Evolutionary conservation across 1,140 invertebrate species (phyloP).

Genomic region (Ephestia elutella): DNA sequence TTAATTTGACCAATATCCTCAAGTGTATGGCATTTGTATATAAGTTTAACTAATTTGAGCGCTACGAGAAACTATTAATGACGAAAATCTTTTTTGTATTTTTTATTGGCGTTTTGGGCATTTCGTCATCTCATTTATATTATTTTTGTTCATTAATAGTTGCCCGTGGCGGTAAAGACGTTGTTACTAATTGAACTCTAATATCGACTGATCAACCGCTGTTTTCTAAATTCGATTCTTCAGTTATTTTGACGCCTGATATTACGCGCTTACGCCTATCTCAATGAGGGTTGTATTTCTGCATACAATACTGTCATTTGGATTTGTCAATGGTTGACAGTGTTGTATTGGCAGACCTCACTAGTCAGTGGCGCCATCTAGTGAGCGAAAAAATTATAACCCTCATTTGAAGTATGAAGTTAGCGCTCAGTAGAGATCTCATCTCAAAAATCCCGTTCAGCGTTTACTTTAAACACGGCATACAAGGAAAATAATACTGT

Average conservation of each 20-base stretch:
- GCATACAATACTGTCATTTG: too few relatives aligned
- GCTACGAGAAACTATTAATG: neutral
- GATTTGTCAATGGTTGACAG: too few relatives aligned
- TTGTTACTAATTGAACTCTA: slow-evolving; percentile 26
- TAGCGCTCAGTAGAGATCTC: neutral
- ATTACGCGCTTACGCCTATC: neutral
- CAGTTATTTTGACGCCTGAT: slow-evolving; percentile 25
- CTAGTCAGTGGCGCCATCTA: too few relatives aligned
- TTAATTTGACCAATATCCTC: slow-evolving; percentile 64
- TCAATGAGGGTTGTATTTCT: too few relatives aligned
- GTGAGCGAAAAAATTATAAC: too few relatives aligned
- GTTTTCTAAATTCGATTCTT: neutral
- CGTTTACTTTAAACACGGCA: too few relatives aligned
- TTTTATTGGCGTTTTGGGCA: neutral
- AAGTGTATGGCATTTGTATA: slow-evolving; percentile 25
- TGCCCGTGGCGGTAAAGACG: neutral
- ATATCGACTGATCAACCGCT: slow-evolving; percentile 25
- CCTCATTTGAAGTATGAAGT: neutral
- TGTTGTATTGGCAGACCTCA: too few relatives aligned
- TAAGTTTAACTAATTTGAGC: slow-evolving; percentile 2
- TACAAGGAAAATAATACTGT: too few relatives aligned
- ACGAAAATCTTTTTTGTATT: neutral
- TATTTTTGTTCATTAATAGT: neutral
- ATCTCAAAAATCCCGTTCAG: neutral
- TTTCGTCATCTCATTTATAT: too few relatives aligned